phyloP scores from a whole-genome alignment of 2,888 invertebrate species.

The Timema cristinae region DNA sequence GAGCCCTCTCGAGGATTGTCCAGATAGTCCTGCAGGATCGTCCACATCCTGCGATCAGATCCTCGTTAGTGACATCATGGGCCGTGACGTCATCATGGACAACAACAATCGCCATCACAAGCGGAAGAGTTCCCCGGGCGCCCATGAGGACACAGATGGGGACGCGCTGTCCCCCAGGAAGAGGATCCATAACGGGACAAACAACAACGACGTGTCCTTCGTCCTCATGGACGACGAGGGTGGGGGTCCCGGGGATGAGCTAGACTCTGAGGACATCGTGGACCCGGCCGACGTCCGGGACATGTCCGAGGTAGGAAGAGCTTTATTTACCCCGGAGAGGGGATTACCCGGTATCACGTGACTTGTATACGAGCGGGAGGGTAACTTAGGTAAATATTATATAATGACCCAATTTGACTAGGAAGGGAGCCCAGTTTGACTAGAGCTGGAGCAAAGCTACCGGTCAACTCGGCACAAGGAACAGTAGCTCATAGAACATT shows the following conservation, averaged over 20 bases:
- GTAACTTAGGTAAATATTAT: too few relatives aligned
- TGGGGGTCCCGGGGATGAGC: slow-evolving; percentile 38
- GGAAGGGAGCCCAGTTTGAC: too few relatives aligned
- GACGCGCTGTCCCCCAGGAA: slow-evolving; percentile 39
- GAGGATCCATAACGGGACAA: slow-evolving; percentile 41
- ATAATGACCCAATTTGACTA: too few relatives aligned
- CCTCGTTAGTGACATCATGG: slow-evolving; percentile 25
- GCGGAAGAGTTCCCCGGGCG: slow-evolving; percentile 21
- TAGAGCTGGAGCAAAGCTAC: too few relatives aligned
- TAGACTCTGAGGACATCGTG: slow-evolving; percentile 29
- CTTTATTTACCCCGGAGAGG: neutral
- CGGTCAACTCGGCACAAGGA: too few relatives aligned
- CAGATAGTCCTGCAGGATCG: slow-evolving; percentile 27
- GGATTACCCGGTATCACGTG: too few relatives aligned
- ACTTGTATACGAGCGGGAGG: too few relatives aligned
- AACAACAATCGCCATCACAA: slow-evolving; percentile 23
- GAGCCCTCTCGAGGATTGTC: slow-evolving; percentile 30
- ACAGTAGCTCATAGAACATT: too few relatives aligned
- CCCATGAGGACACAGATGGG: slow-evolving; percentile 40
- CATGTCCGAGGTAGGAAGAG: slow-evolving; percentile 30
- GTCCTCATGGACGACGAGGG: slow-evolving; percentile 47
- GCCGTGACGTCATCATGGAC: slow-evolving; percentile 23
- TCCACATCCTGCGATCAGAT: slow-evolving; percentile 25
- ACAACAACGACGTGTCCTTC: slow-evolving; percentile 46
- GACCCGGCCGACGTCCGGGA: slow-evolving; percentile 27